Conservation (phyloP, 2,888 invertebrate species). For the Caenorhabditis drosophilae region DNA sequence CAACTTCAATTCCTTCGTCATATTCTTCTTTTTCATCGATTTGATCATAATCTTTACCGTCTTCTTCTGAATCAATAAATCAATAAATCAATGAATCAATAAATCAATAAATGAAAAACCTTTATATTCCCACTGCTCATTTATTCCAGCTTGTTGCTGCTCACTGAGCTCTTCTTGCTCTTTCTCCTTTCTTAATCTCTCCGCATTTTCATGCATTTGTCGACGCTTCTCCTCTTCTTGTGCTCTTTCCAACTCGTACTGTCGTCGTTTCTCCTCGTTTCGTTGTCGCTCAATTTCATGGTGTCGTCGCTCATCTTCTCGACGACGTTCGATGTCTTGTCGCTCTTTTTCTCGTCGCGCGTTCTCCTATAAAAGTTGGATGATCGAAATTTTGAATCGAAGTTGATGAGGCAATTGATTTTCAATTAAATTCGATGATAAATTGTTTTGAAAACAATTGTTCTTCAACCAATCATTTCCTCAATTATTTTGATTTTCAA, state of each 20-base stretch:
- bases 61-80: constrained; percentile 5
- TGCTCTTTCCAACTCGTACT: constrained; percentile 15
- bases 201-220: not conserved
- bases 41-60: constrained; percentile 20
- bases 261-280: constrained; percentile 23
- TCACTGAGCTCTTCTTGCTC: constrained; percentile 1
- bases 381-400: not conserved
- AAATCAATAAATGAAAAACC: not conserved
- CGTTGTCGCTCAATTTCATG: constrained; percentile 23
- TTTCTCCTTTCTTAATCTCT: not conserved
- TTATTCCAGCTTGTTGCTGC: not conserved
- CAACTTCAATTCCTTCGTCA: constrained; percentile 27
- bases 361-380: not conserved
- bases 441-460: no score
- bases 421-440: constrained; percentile 11
- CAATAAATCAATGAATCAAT: not conserved
- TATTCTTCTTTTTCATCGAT: constrained; percentile 27
- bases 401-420: not conserved
- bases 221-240: constrained; percentile 25
- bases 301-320: constrained; percentile 26
- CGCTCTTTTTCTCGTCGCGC: constrained; percentile 9
- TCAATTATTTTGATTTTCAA: no score
- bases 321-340: constrained; percentile 23
- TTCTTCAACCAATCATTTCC: no score
- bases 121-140: constrained; percentile 28